phyloP scores from a whole-genome alignment of 2,113 vertebrate genomes.

The Motacilla tschutschensis region DNA sequence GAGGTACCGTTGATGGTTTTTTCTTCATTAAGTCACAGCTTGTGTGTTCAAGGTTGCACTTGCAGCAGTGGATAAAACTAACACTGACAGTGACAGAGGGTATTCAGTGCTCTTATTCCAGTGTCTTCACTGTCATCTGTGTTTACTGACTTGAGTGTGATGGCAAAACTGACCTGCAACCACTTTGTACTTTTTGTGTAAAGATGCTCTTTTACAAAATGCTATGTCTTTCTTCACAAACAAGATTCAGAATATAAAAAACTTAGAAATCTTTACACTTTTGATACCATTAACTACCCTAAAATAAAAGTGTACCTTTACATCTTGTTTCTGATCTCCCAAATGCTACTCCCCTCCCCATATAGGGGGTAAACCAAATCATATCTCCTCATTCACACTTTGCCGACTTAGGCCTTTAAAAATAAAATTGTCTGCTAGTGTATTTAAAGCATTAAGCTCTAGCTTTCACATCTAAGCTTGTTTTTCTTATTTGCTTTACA shows the following conservation, averaged over 20 bases:
- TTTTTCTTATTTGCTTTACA: not conserved
- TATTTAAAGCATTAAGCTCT: not conserved
- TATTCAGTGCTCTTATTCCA: not conserved
- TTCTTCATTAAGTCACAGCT: not conserved
- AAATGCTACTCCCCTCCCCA: not conserved
- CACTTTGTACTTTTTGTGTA: not conserved
- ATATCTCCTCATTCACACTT: not conserved
- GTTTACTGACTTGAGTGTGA: not conserved
- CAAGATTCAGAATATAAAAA: not conserved
- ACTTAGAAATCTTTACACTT: not conserved
- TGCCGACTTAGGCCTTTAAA: not conserved
- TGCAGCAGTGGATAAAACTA: not conserved
- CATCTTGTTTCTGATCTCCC: not conserved
- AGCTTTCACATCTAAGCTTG: not conserved
- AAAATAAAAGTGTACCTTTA: not conserved
- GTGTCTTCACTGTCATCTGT: conserved; percentile 1
- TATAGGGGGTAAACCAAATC: fast-evolving
- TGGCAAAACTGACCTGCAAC: not conserved
- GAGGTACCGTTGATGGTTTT: not conserved
- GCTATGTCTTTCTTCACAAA: not conserved
- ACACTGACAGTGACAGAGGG: not conserved
- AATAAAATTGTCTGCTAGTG: not conserved
- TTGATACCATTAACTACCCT: not conserved
- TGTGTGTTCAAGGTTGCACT: not conserved
- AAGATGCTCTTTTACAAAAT: not conserved